Conservation (phyloP, 2,113 vertebrate genomes). For the Sphyrna mokarran region DNA sequence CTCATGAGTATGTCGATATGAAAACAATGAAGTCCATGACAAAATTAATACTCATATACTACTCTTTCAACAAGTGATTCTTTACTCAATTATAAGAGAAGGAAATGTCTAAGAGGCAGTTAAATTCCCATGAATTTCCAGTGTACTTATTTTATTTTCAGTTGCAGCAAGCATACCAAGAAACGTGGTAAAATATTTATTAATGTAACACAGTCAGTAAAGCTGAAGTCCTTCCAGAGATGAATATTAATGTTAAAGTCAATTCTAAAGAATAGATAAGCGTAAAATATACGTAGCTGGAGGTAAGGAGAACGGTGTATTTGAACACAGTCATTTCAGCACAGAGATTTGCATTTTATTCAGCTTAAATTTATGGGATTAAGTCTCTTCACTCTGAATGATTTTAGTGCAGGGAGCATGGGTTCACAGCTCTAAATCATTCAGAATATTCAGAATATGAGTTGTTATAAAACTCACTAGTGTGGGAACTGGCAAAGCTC, state of each 20-base stretch:
- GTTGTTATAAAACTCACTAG: not conserved
- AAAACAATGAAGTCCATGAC: not conserved
- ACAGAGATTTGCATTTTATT: not conserved
- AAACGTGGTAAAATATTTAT: not conserved
- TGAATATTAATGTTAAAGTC: not conserved
- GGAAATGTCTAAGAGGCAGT: not conserved
- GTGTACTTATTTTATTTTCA: not conserved
- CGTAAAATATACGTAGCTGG: not conserved
- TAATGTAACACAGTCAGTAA: not conserved
- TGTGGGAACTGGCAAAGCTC: not conserved
- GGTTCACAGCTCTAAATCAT: not conserved
- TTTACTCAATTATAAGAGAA: not conserved
- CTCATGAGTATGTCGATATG: not conserved
- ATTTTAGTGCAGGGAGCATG: not conserved
- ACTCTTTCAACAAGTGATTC: not conserved
- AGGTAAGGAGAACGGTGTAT: not conserved
- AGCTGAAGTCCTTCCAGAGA: not conserved
- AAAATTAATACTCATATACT: not conserved
- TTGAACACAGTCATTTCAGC: not conserved
- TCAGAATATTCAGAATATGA: too few species aligned
- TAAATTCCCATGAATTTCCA: not conserved
- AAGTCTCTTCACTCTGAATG: not conserved
- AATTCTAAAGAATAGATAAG: not conserved
- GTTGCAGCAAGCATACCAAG: not conserved
- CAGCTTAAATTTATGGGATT: not conserved